Percentiles rank a stretch among this genome's conserved stretches.
These are phyloP conservation scores for Megaleporinus macrocephalus DNA, from an alignment of 2,113 vertebrate species.

Conservation along the genomic window DNA sequence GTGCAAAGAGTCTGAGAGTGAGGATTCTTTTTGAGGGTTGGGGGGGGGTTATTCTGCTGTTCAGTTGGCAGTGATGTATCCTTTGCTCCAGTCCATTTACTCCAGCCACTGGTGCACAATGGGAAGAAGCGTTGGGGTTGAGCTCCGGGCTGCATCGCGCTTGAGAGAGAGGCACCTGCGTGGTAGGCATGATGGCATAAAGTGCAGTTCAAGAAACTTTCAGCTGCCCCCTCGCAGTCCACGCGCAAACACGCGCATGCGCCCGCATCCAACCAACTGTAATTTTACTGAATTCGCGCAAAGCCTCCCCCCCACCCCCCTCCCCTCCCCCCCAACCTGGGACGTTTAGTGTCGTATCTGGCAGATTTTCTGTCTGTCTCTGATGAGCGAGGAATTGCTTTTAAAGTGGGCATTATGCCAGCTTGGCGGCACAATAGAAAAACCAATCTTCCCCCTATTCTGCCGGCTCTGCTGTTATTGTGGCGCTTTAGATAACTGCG, in stretches of 20 bases:
- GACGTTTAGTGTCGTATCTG: slow-evolving; percentile 95
- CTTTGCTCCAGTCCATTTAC: slow-evolving; percentile 47
- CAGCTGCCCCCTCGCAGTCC: slow-evolving; percentile 41
- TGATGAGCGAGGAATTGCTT: slow-evolving; percentile 95
- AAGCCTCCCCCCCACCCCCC: slow-evolving; percentile 51
- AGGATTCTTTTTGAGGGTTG: slow-evolving; percentile 17
- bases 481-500: slow-evolving; percentile 94
- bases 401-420: slow-evolving; percentile 96
- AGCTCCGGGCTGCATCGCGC: slow-evolving; percentile 9
- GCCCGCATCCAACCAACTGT: slow-evolving; percentile 34
- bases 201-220: slow-evolving; percentile 57
- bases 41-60: slow-evolving; percentile 14
- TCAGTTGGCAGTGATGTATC: slow-evolving; percentile 35
- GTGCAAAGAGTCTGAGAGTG: slow-evolving; percentile 10
- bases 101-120: slow-evolving; percentile 9
- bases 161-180: slow-evolving; percentile 18
- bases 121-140: slow-evolving; percentile 35
- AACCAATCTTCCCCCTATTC: slow-evolving; percentile 93
- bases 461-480: slow-evolving; percentile 92
- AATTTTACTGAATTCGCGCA: slow-evolving; percentile 46
- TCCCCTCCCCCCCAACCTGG: slow-evolving; percentile 65
- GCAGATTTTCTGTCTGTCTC: slow-evolving; percentile 82
- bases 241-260: slow-evolving; percentile 11
- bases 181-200: slow-evolving; percentile 43
- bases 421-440: slow-evolving; percentile 92